phyloP scores from a whole-genome alignment of 2,113 vertebrate species.

The Isichthys henryi region DNA sequence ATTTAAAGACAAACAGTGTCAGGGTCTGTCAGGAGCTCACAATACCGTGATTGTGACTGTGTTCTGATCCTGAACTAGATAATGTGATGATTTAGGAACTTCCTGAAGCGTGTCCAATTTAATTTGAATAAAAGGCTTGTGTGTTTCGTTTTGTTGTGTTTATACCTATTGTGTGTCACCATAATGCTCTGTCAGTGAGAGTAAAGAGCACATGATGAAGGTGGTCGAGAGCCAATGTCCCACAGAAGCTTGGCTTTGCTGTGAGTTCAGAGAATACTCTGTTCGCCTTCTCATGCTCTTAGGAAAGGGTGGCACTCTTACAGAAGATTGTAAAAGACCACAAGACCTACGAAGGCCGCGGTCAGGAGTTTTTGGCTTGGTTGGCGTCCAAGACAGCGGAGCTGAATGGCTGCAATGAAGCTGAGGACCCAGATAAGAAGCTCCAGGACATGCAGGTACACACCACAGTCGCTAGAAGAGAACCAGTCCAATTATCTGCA shows the following conservation, averaged over 20 bases:
- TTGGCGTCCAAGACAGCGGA: conserved; percentile 65
- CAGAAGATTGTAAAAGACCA: conserved; percentile 73
- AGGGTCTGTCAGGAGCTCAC: neutral
- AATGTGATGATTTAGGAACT: neutral
- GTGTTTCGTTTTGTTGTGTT: neutral
- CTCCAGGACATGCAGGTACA: conserved; percentile 70
- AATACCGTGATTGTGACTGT: neutral
- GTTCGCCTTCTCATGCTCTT: conserved; percentile 17
- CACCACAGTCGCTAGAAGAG: neutral
- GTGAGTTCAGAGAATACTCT: neutral
- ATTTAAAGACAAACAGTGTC: neutral
- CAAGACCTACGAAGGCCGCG: conserved; percentile 49
- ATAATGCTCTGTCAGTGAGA: neutral
- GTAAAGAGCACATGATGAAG: neutral
- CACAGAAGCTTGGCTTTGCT: neutral
- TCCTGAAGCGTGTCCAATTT: neutral
- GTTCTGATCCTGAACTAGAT: neutral
- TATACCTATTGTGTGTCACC: neutral
- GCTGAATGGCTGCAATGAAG: conserved; percentile 59
- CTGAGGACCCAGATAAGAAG: conserved; percentile 48
- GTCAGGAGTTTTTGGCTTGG: conserved; percentile 74
- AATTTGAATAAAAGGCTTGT: neutral
- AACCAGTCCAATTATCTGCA: neutral
- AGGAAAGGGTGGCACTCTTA: conserved; percentile 75
- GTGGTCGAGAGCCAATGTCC: neutral